phyloP scores from a whole-genome alignment of 2,797 vertebrate genomes.

The Hippopotamyrus pictus region DNA sequence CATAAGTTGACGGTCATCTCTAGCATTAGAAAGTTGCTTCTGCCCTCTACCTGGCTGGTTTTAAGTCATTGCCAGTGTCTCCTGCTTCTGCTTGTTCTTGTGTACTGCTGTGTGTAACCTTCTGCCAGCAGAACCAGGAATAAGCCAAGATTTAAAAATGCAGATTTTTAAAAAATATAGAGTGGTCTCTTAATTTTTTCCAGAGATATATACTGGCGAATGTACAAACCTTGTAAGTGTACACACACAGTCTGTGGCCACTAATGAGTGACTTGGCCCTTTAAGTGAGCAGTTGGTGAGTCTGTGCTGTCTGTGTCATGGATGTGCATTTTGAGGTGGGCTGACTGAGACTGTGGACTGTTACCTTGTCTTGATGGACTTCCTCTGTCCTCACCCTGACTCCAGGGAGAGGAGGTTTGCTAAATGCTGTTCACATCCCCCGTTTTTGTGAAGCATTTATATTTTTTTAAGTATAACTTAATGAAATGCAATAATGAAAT shows the following conservation, averaged over 20 bases:
- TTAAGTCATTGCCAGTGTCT: not conserved
- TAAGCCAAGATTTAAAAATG: not conserved
- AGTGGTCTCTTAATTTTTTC: not conserved
- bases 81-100: not conserved
- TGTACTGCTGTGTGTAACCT: not conserved
- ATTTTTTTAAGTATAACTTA: not conserved
- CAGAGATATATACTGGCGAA: not conserved
- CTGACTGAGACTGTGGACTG: not conserved
- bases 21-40: not conserved
- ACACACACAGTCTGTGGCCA: not conserved
- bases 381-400: not conserved
- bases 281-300: not conserved
- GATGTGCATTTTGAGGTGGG: not conserved
- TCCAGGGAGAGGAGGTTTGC: not conserved
- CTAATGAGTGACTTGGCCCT: not conserved
- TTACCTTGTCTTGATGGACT: not conserved
- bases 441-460: not conserved
- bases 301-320: not conserved
- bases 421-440: not conserved
- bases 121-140: not conserved
- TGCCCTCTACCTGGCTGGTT: not conserved
- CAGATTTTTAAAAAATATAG: not conserved
- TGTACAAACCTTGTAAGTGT: not conserved
- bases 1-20: not conserved
- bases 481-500: not conserved